These are phyloP conservation scores for Ceryle rudis DNA, from an alignment of 2,797 vertebrate species.

Conservation along the genomic window DNA sequence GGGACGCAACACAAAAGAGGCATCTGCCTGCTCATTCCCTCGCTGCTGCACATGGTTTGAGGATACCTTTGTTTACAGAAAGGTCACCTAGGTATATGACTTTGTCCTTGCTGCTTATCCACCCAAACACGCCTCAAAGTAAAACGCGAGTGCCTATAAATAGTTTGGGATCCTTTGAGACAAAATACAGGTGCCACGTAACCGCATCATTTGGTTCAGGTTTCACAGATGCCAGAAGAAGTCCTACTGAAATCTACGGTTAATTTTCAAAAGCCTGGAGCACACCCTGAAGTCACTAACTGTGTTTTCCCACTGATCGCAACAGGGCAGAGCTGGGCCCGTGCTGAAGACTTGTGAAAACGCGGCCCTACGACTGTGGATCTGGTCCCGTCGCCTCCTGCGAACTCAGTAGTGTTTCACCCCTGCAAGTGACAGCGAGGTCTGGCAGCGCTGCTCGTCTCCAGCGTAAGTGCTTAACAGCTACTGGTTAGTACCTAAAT, in stretches of 20 bases:
- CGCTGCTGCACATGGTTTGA: background rate
- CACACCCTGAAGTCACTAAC: background rate
- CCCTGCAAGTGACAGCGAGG: background rate
- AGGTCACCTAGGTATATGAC: background rate
- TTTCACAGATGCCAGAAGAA: background rate
- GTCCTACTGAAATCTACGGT: background rate
- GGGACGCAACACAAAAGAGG: background rate
- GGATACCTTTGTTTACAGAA: background rate
- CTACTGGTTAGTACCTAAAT: background rate
- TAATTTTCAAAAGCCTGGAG: background rate
- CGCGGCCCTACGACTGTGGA: background rate
- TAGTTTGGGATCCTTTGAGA: conserved; percentile 13
- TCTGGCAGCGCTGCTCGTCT: background rate
- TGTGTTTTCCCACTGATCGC: background rate
- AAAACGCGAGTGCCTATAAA: background rate
- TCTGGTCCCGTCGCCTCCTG: background rate
- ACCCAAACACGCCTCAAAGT: conserved; percentile 38
- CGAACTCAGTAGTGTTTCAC: background rate
- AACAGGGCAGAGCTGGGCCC: background rate
- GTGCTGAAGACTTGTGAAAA: background rate
- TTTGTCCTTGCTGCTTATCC: conserved; percentile 30
- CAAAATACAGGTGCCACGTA: background rate
- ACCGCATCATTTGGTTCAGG: background rate
- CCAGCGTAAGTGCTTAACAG: background rate
- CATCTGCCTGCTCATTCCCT: background rate